Conservation (phyloP, 30 jellyfish, hydroid and myxozoan species). For the Hydra vulgaris region DNA sequence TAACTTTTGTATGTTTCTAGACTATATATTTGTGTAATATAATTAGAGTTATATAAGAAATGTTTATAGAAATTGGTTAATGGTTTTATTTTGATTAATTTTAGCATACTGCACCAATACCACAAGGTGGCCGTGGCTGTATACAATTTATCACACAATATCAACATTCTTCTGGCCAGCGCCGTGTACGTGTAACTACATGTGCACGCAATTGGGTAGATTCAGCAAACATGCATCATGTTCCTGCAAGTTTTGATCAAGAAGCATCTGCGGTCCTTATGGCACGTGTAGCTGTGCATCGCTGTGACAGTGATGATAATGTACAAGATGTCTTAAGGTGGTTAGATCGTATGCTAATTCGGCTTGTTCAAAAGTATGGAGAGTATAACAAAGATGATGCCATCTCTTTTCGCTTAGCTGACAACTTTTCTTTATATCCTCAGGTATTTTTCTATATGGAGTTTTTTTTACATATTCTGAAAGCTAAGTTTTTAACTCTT, state of each 20-base stretch:
- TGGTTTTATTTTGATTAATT: too few species aligned
- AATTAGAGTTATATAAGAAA: background rate
- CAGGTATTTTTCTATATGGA: too few species aligned
- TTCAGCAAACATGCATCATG: constrained; percentile 79
- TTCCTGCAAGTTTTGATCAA: constrained; percentile 86
- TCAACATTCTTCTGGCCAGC: constrained; percentile 88
- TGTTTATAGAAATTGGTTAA: background rate
- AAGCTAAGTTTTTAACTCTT: background rate
- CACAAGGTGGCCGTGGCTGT: constrained; percentile 99
- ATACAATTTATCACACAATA: constrained; percentile 92
- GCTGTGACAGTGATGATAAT: constrained; percentile 91
- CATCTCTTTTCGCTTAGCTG: constrained; percentile 72
- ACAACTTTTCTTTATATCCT: constrained; percentile 88
- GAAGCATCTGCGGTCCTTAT: constrained; percentile 99
- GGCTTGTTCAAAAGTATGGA: constrained; percentile 86
- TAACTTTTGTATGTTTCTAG: too few species aligned
- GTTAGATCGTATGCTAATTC: constrained; percentile 89
- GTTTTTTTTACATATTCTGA: background rate
- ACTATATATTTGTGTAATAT: background rate
- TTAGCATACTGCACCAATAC: constrained; percentile 96
- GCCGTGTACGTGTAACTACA: constrained; percentile 94
- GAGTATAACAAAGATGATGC: constrained; percentile 85
- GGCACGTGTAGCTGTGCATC: constrained; percentile 98
- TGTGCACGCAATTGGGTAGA: constrained; percentile 99
- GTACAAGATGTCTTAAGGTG: constrained; percentile 96